phyloP scores from a whole-genome alignment of 1,140 invertebrate species.

The Pollicipes pollicipes region DNA sequence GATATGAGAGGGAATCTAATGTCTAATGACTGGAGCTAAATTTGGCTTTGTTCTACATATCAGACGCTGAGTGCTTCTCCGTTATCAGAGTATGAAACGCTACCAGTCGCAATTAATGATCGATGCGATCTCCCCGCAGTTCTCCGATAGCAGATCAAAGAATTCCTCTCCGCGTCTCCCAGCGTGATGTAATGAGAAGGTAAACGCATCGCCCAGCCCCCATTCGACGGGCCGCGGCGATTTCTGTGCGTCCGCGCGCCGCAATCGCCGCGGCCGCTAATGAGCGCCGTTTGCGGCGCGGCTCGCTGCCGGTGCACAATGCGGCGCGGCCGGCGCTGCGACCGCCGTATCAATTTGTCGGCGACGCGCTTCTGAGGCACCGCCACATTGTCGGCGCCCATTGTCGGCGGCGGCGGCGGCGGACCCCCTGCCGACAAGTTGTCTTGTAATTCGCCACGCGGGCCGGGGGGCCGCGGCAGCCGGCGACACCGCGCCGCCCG shows the following conservation, averaged over 20 bases:
- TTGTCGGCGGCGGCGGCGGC: background rate
- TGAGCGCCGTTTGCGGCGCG: background rate
- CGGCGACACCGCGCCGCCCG: background rate
- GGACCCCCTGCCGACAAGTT: background rate
- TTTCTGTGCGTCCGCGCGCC: background rate
- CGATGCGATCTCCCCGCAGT: background rate
- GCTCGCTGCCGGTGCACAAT: background rate
- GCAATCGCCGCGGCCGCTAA: background rate
- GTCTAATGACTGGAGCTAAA: background rate
- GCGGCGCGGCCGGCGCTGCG: no score
- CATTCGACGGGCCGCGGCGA: background rate
- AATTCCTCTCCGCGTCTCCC: background rate
- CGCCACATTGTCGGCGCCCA: background rate
- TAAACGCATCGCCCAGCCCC: background rate
- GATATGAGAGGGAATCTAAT: background rate
- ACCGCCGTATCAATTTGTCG: background rate
- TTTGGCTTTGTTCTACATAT: slow-evolving; percentile 1
- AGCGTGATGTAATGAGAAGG: background rate
- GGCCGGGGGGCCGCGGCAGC: no score
- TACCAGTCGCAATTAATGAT: background rate
- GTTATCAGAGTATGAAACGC: background rate
- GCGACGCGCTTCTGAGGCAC: background rate
- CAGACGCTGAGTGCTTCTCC: background rate
- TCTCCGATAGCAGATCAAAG: slow-evolving; percentile 1
- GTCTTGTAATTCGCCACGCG: background rate